These are phyloP conservation scores for Poecilia wingei DNA, from an alignment of 2,797 vertebrate species.

Conservation along the genomic window DNA sequence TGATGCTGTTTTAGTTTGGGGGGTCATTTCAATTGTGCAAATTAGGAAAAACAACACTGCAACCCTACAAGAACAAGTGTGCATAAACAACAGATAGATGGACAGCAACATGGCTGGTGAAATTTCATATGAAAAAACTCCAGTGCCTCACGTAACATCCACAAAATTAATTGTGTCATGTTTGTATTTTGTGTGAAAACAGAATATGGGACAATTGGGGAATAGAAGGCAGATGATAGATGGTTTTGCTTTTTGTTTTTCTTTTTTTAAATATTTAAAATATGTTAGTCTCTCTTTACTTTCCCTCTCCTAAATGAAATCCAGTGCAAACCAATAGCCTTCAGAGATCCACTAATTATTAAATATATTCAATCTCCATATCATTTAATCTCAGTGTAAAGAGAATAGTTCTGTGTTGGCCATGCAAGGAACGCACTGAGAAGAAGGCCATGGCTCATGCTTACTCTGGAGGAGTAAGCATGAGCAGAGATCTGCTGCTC, in stretches of 20 bases:
- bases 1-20: slow-evolving; percentile 1
- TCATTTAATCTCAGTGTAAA: not conserved
- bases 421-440: not conserved
- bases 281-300: not conserved
- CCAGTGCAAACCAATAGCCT: not conserved
- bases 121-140: slow-evolving; percentile 34
- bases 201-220: not conserved
- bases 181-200: not conserved
- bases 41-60: slow-evolving; percentile 22
- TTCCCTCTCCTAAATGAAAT: not conserved
- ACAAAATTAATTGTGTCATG: not conserved
- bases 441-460: not conserved
- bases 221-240: not conserved
- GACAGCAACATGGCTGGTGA: slow-evolving; percentile 19
- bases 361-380: not conserved
- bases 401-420: not conserved
- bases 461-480: not conserved
- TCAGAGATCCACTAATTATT: not conserved
- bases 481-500: not conserved
- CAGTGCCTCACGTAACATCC: not conserved
- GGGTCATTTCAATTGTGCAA: slow-evolving; percentile 12
- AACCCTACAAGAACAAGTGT: not conserved
- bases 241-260: not conserved
- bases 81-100: slow-evolving; percentile 15
- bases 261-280: not conserved